phyloP scores from a whole-genome alignment of 2,888 invertebrate genomes.

The Campoletis raptor region DNA sequence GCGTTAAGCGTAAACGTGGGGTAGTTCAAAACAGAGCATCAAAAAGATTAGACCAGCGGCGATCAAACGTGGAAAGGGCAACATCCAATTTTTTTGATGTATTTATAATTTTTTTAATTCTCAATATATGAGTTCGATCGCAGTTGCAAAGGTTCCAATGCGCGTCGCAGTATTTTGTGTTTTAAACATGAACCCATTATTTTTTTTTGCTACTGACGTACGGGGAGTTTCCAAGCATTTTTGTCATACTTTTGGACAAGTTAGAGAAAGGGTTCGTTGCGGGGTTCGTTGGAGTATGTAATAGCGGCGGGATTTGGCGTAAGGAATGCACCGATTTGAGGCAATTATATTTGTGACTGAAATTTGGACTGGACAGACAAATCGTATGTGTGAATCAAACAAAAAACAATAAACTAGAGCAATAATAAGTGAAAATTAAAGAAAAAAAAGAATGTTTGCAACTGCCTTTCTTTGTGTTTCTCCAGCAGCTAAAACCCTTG shows the following conservation, averaged over 20 bases:
- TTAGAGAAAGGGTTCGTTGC: not conserved
- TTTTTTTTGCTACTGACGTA: not conserved
- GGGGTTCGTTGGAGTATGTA: constrained; percentile 12
- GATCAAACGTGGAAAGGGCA: constrained; percentile 4
- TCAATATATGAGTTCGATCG: not conserved
- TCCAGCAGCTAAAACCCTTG: constrained; percentile 83
- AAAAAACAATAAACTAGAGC: constrained; percentile 2
- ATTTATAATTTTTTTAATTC: not conserved
- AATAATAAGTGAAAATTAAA: not conserved
- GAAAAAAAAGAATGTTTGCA: constrained; percentile 28
- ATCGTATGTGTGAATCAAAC: constrained; percentile 67
- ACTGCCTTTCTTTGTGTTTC: constrained; percentile 68
- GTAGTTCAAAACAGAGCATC: constrained; percentile 4
- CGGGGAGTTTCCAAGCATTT: not conserved
- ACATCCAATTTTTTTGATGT: not conserved
- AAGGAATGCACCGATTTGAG: constrained; percentile 14
- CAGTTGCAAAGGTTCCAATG: not conserved
- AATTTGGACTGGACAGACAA: constrained; percentile 58
- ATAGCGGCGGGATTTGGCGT: constrained; percentile 21
- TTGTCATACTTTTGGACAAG: not conserved
- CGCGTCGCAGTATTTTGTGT: not conserved
- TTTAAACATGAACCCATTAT: not conserved
- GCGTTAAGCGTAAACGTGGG: constrained; percentile 75
- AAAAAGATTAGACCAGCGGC: constrained; percentile 15
- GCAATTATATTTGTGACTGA: not conserved